Evolutionary conservation across 1,140 invertebrate species (phyloP), one percentile per base, ranked within the genome.

Genomic region (Papilio glaucus): DNA sequence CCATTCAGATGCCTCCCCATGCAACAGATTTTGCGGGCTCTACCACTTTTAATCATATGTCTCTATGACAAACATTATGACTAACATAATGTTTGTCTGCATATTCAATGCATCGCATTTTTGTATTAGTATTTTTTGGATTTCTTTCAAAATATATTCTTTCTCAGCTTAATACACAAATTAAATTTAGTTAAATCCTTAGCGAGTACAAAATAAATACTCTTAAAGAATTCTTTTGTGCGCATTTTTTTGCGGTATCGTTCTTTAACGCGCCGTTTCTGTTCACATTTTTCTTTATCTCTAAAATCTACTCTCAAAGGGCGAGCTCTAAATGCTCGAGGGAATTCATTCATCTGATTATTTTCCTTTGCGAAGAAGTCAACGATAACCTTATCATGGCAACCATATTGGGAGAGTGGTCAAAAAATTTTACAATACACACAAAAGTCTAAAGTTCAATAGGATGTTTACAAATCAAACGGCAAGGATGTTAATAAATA

Each of bases 321-420:
- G 76, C 81, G 79, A 84, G 72, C 72, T 79, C 83, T 80, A 82
- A 85, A 85, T 85, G 83, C 83, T 88, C 80, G 82, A 87, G 84
- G 83, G 84, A 78, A 85, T 90, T 87, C 83, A 84, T 89, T 90
- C 83, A 87, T 86, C 82, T 84, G 84, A 88, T 89, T 89, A 86
- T 89, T 81, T 87, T 90, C 73, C 85, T 79, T 82, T 83, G 62
- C 62, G 82, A 69, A 84, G 78, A 84, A 85, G 80, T 83, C 81
- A 84, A 74, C 67, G 75, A 73, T 68, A 72, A 77, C 81, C 83
- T 89, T 89, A 89, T 80, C 77, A 74, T 18, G 26, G 33, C n/a
- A 18, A 53, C 33, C 26, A 69, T 37, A 69, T 69, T 33, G 67
- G 10, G 45, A 21, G 33, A 69, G 26, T 69, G 42, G 67, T 69